Base-by-base conservation (phyloP, 1,140 invertebrate species). In the Aphidius ervi region DNA sequence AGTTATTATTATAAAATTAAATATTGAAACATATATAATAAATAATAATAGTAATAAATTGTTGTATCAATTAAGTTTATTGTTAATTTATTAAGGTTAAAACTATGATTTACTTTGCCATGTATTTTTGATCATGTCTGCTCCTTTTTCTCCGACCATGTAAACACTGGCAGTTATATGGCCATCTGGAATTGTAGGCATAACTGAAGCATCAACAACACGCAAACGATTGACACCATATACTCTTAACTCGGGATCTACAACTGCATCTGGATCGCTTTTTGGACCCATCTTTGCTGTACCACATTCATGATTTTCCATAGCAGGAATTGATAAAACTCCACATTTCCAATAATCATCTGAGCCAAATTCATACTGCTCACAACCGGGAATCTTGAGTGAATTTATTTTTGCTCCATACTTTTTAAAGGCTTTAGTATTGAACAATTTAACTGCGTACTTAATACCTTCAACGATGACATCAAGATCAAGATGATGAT, bases 141-240 rank as follows among this genome's bases (percentile, higher is more conserved):
- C 83, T 3, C 88, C 91, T 75, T 92, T 93, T 70, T 94, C 92
- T 1, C 83, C 92, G 41, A 94, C 91, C 91, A 93, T 93, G 46
- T 94, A 90, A 8, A 86, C 84, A 5, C 92, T 88, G 0, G 91
- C 92, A 76, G 93, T 93, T 0, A 91, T 93, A 68, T 94, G 93
- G 4, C 92, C 91, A 63, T 85, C 71, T 6, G 82, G 82, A 59
- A 94, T 91, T 0, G 87, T 90, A 0, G 93, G 93, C 91, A 95
- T 94, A 58, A 95, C 89, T 57, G 90, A 93, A 5, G 91, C 91
- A 72, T 95, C 93, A 48, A 93, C 89, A 10, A 95, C 91, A 47
- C 93, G 81, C 5, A 95, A 77, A 20, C 89, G 88, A 39, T 85
- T 71, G 0, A 94, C 74, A 0, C 92, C 92, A 65, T 93, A 86